Conservation (phyloP, 2,797 vertebrate genomes). For the Prionace glauca region DNA sequence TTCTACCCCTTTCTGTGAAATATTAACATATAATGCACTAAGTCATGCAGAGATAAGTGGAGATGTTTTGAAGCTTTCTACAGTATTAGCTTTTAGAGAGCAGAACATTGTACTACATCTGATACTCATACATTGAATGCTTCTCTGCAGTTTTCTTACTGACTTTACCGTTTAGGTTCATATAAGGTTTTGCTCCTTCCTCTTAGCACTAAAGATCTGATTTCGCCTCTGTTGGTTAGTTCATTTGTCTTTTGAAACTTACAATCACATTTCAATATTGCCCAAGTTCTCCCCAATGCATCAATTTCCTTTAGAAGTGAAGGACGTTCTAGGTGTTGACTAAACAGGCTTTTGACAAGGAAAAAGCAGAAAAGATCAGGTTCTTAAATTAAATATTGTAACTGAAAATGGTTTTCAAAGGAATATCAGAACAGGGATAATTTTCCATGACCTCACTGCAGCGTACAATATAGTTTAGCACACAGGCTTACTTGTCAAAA, state of each 20-base stretch:
- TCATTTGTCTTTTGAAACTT: background rate
- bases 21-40: slow-evolving; percentile 18
- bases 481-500: too few relatives aligned
- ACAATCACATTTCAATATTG: background rate
- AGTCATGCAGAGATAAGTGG: background rate
- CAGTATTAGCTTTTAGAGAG: background rate
- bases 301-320: background rate
- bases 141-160: background rate
- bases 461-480: too few relatives aligned
- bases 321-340: too few relatives aligned
- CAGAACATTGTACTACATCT: background rate
- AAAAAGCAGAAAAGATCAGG: too few relatives aligned
- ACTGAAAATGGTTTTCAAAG: too few relatives aligned
- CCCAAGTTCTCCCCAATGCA: background rate
- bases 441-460: too few relatives aligned
- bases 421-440: too few relatives aligned
- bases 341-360: too few relatives aligned
- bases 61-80: background rate
- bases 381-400: too few relatives aligned
- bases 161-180: background rate
- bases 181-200: background rate
- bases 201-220: background rate
- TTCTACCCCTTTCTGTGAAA: background rate
- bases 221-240: background rate
- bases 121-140: background rate